Percentiles rank a stretch among this genome's conserved stretches.
Evolutionary conservation across 2,797 vertebrate genomes (phyloP).

Genomic region (Pachyuromys duprasi): DNA sequence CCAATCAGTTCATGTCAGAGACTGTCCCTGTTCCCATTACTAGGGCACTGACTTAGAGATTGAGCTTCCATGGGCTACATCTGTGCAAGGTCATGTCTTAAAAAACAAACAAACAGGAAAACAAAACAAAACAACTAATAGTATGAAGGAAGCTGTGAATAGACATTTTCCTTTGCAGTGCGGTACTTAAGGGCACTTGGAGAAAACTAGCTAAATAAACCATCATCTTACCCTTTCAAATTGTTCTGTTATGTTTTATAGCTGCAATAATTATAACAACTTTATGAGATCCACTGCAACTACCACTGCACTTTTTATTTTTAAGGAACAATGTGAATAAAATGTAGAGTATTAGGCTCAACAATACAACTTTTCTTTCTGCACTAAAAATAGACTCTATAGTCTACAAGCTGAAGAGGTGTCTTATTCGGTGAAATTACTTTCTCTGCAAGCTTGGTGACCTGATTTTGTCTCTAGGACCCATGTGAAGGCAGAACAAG

Average conservation of each 20-base stretch:
- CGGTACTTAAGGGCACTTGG: not conserved
- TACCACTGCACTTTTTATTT: not conserved
- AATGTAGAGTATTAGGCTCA: constrained; percentile 24
- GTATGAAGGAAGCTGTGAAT: not conserved
- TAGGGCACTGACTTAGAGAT: too few relatives aligned
- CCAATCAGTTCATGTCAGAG: too few relatives aligned
- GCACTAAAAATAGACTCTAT: constrained; percentile 3
- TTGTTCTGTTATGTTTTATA: constrained; percentile 8
- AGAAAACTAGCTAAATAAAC: not conserved
- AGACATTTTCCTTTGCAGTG: constrained; percentile 1
- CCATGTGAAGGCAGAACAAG: not conserved
- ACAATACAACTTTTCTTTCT: constrained; percentile 12
- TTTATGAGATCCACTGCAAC: constrained; percentile 1
- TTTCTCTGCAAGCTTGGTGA: not conserved
- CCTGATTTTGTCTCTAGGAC: not conserved
- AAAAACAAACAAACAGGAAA: not conserved
- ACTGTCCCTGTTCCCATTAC: too few relatives aligned
- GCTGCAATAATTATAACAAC: not conserved
- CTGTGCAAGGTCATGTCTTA: not conserved
- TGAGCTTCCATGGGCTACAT: too few relatives aligned
- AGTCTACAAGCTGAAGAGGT: not conserved
- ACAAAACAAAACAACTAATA: not conserved
- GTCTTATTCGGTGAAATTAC: not conserved
- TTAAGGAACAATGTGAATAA: constrained; percentile 21
- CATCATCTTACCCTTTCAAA: not conserved